These are phyloP conservation scores for Gymnoscelis rufifasciata DNA, from an alignment of 2,888 invertebrate species.

Conservation along the genomic window DNA sequence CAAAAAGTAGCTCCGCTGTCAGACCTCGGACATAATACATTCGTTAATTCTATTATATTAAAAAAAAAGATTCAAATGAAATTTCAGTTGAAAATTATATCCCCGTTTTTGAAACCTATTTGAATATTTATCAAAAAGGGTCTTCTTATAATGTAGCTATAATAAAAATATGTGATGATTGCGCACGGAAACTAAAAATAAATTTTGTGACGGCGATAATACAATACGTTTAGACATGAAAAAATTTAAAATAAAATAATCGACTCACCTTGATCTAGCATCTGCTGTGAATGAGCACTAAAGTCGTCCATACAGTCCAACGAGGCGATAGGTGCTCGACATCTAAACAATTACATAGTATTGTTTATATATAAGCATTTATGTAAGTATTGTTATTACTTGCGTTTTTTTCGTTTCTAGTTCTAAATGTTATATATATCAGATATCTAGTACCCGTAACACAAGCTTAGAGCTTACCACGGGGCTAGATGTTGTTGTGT, in stretches of 20 bases:
- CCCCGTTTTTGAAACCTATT: too few relatives aligned
- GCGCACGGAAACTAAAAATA: not conserved
- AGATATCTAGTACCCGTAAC: too few relatives aligned
- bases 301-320: conserved; percentile 97
- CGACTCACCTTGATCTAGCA: conserved; percentile 71
- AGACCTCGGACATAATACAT: conserved; percentile 16
- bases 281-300: conserved; percentile 81
- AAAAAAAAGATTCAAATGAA: too few relatives aligned
- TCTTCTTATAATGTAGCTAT: too few relatives aligned
- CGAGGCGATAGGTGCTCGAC: conserved; percentile 94
- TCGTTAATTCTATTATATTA: conserved; percentile 1
- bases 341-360: conserved; percentile 73
- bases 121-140: too few relatives aligned
- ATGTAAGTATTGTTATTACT: too few relatives aligned
- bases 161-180: not conserved
- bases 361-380: conserved; percentile 14
- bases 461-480: too few relatives aligned
- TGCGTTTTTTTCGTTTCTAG: too few relatives aligned
- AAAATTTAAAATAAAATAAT: conserved; percentile 11
- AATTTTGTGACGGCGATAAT: not conserved
- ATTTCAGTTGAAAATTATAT: too few relatives aligned
- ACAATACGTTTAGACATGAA: not conserved
- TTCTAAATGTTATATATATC: too few relatives aligned
- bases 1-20: conserved; percentile 17
- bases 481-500: too few relatives aligned